Conservation (phyloP, 2,113 vertebrate genomes). For the Amblyornis subalaris region DNA sequence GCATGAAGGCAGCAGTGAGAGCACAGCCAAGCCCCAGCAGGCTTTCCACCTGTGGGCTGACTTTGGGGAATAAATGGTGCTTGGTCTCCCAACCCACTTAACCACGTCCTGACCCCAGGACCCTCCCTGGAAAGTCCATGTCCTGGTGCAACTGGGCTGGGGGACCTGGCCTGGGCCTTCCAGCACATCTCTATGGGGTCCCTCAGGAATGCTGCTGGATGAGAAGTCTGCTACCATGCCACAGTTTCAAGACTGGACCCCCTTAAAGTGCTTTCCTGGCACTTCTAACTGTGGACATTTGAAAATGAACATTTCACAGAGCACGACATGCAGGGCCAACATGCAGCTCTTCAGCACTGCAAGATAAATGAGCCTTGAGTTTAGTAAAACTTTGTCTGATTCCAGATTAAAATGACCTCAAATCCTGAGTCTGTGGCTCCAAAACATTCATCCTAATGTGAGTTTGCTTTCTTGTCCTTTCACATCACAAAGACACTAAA, state of each 20-base stretch:
- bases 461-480: not conserved
- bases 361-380: not conserved
- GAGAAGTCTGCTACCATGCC: not conserved
- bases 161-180: not conserved
- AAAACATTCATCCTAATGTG: not conserved
- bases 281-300: not conserved
- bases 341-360: not conserved
- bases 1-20: not conserved
- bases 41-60: not conserved
- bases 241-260: not conserved
- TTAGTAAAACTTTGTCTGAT: not conserved
- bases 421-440: not conserved
- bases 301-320: not conserved
- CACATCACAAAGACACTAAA: not conserved
- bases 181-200: accelerated
- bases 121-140: not conserved
- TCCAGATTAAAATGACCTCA: not conserved
- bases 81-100: not conserved
- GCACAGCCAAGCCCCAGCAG: not conserved
- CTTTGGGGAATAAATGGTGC: not conserved
- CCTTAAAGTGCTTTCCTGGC: not conserved
- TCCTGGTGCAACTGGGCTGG: not conserved
- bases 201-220: accelerated
- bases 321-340: not conserved
- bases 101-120: accelerated